These are phyloP conservation scores for Oriolus oriolus DNA, from an alignment of 2,113 vertebrate species.

Conservation along the genomic window DNA sequence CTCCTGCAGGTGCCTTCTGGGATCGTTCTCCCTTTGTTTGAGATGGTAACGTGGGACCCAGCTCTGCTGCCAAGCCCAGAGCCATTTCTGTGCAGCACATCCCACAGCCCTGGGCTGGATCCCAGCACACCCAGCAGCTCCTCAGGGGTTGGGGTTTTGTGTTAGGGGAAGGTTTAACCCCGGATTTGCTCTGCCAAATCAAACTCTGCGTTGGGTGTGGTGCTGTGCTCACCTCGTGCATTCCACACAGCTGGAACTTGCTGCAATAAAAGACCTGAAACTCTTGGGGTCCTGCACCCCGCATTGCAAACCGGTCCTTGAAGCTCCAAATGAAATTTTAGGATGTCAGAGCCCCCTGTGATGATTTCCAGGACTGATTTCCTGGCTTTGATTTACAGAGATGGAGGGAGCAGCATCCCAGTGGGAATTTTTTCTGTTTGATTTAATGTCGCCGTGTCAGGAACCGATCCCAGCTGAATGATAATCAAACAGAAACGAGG, in stretches of 20 bases:
- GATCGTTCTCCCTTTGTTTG: accelerated
- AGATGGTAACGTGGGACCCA: accelerated
- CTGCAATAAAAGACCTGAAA: neutral
- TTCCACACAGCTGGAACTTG: neutral
- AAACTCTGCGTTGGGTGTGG: too few species aligned
- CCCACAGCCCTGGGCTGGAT: neutral
- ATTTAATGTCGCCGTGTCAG: neutral
- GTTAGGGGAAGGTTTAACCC: neutral
- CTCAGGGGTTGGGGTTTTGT: neutral
- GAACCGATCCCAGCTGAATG: neutral
- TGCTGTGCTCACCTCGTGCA: too few species aligned
- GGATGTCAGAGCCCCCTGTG: neutral
- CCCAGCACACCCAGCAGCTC: neutral
- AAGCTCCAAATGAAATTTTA: neutral
- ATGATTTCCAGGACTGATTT: neutral
- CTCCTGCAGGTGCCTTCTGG: neutral
- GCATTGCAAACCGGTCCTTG: neutral
- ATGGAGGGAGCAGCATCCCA: neutral
- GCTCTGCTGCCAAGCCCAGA: neutral
- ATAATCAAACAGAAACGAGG: neutral
- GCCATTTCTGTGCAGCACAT: neutral
- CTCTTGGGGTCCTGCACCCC: neutral
- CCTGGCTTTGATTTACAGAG: neutral
- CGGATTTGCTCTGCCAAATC: neutral
- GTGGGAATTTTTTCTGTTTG: neutral